These are phyloP conservation scores for Odontomyia ornata DNA, from an alignment of 2,888 invertebrate genomes.

Conservation along the genomic window DNA sequence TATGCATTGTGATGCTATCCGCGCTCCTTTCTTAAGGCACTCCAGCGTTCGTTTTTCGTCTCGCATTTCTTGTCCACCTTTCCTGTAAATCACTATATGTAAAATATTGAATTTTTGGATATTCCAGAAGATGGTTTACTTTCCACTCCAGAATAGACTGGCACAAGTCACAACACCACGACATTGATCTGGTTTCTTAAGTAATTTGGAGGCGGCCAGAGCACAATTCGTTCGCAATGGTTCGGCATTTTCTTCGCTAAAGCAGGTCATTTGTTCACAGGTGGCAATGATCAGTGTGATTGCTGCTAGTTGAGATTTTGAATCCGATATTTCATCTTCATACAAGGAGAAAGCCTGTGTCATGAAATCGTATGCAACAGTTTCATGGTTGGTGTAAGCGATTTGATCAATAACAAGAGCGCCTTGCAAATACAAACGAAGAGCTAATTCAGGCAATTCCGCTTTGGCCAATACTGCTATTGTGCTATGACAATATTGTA, in stretches of 20 bases:
- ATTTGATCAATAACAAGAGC: constrained; percentile 93
- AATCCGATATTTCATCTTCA: constrained; percentile 98
- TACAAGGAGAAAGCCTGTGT: constrained; percentile 94
- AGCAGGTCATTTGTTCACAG: constrained; percentile 93
- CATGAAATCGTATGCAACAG: constrained; percentile 97
- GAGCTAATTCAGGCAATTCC: constrained; percentile 91
- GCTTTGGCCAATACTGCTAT: constrained; percentile 94
- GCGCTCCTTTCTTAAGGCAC: constrained; percentile 93
- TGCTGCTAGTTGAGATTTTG: constrained; percentile 94
- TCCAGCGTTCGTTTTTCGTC: constrained; percentile 93
- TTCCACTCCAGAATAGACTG: constrained; percentile 97
- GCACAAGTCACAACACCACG: constrained; percentile 93
- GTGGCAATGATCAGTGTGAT: constrained; percentile 96
- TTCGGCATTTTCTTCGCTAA: constrained; percentile 95
- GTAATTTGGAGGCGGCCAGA: constrained; percentile 91
- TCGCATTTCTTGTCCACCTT: constrained; percentile 72
- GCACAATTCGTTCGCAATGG: constrained; percentile 96
- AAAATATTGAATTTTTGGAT: too few relatives aligned
- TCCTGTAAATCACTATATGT: constrained; percentile 54
- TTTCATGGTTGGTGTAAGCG: constrained; percentile 93
- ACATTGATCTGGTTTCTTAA: constrained; percentile 99
- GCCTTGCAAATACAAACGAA: constrained; percentile 94
- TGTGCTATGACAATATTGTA: constrained; percentile 97
- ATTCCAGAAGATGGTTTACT: too few relatives aligned
- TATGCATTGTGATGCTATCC: constrained; percentile 97